phyloP scores from a whole-genome alignment of 2,888 invertebrate species.

The Prosapia bicincta region DNA sequence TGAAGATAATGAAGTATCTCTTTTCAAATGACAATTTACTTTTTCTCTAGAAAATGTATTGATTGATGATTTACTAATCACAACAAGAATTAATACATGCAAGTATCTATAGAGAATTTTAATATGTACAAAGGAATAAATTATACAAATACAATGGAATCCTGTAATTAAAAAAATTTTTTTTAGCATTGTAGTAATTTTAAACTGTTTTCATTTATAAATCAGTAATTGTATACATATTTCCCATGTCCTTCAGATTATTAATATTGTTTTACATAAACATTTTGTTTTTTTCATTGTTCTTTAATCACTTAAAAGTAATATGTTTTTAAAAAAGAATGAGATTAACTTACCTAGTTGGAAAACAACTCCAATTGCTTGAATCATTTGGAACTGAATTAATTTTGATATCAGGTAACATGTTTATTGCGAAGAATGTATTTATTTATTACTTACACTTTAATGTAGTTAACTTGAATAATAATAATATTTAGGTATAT shows the following conservation, averaged over 20 bases:
- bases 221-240: background rate
- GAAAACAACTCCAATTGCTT: no score
- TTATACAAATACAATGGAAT: background rate
- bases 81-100: background rate
- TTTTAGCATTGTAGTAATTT: background rate
- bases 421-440: no score
- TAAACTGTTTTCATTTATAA: background rate
- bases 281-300: no score
- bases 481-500: no score
- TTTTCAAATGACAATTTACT: background rate
- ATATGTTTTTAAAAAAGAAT: no score
- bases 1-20: no score
- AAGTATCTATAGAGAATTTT: conserved; percentile 6
- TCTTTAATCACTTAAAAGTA: no score
- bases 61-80: background rate
- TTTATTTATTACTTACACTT: no score
- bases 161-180: background rate
- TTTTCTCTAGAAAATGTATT: background rate
- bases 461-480: no score
- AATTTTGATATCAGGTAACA: no score
- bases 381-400: no score
- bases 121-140: background rate
- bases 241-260: background rate
- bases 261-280: background rate
- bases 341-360: no score